Evolutionary conservation across 2,113 vertebrate species (phyloP).

Genomic region (Oenanthe melanoleuca): DNA sequence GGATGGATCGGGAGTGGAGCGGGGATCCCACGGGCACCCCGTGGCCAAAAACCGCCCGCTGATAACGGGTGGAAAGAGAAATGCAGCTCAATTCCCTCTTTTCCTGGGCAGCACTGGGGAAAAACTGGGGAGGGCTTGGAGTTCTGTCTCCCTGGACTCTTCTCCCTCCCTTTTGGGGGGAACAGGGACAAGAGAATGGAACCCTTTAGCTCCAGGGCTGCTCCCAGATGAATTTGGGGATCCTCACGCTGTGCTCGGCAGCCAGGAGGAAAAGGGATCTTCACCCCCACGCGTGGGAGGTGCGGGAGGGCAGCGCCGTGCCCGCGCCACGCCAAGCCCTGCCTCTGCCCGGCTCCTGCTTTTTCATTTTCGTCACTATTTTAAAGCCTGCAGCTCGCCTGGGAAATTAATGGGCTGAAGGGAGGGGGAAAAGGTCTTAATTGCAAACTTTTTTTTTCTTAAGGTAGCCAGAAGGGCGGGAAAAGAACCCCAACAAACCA

Average conservation of each 20-base stretch:
- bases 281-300: background rate
- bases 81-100: background rate
- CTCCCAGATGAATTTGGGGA: background rate
- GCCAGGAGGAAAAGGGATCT: background rate
- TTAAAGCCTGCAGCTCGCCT: background rate
- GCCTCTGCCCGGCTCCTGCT: background rate
- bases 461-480: background rate
- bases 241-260: background rate
- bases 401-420: slow-evolving; percentile 36
- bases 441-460: background rate
- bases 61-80: rapidly evolving
- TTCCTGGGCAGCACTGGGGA: background rate
- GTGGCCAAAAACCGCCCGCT: background rate
- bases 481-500: background rate
- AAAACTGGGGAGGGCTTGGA: background rate
- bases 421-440: background rate
- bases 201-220: background rate
- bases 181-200: too few species aligned
- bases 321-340: background rate
- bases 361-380: background rate
- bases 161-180: rapidly evolving
- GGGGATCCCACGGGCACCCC: background rate
- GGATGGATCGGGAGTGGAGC: rapidly evolving
- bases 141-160: rapidly evolving
- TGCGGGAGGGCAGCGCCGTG: background rate